These are phyloP conservation scores for Mimumesa dahlbomi DNA, from an alignment of 2,888 invertebrate species.

Conservation along the genomic window DNA sequence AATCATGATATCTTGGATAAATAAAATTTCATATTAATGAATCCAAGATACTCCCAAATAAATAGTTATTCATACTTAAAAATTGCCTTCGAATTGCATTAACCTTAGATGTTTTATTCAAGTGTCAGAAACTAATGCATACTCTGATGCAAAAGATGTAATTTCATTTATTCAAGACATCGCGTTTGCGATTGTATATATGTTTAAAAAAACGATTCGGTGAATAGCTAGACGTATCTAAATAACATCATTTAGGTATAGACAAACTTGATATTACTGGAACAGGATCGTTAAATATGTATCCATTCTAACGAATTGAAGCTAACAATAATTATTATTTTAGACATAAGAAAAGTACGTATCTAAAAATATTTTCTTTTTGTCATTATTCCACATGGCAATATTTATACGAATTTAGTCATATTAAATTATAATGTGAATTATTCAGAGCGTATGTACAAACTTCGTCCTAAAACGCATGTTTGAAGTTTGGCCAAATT, in stretches of 20 bases:
- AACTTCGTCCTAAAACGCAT: conserved; percentile 40
- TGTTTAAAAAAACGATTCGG: conserved; percentile 21
- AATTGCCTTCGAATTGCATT: neutral
- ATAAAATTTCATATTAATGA: conserved; percentile 23
- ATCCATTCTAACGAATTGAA: conserved; percentile 19
- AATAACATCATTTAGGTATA: neutral
- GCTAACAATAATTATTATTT: conserved; percentile 33
- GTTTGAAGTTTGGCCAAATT: conserved; percentile 37
- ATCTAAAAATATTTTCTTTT: conserved; percentile 46
- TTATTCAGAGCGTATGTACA: conserved; percentile 46
- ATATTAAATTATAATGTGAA: conserved; percentile 39
- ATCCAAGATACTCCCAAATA: neutral
- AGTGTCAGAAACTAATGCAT: conserved; percentile 12
- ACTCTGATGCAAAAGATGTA: conserved; percentile 17
- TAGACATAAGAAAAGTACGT: conserved; percentile 39
- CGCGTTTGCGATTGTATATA: conserved; percentile 1
- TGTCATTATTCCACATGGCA: conserved; percentile 22
- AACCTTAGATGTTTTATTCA: too few species aligned
- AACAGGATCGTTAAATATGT: conserved; percentile 23
- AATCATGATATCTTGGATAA: conserved; percentile 32
- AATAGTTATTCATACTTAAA: conserved; percentile 2
- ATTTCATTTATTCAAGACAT: conserved; percentile 46
- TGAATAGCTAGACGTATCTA: conserved; percentile 20
- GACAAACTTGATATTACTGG: conserved; percentile 20
- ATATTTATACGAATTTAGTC: conserved; percentile 28